Base-by-base conservation (phyloP, 2,113 vertebrate genomes). In the Strix uralensis region DNA sequence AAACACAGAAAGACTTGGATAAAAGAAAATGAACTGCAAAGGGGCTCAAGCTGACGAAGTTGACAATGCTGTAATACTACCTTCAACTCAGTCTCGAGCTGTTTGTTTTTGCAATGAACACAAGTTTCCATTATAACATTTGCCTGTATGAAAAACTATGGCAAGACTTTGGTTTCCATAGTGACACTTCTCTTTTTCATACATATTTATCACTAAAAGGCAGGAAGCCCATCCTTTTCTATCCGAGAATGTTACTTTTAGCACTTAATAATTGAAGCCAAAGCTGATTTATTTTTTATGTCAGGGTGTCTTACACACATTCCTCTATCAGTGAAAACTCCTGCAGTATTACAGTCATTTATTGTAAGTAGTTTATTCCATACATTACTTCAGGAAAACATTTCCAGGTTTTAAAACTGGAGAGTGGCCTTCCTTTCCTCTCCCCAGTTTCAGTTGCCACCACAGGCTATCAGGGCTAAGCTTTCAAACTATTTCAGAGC, bases 281-380 rank as follows among this genome's bases (percentile, higher is more conserved):
- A 97, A 96, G 65, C 90, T 97, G 96, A 97, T 98, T 97, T 98
- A 96, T 97, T 95, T 98, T 97, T 97, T 93, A 91, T 97, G 92
- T 94, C 92, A 96, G 83, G 34, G 52, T 96, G 47, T 97, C 96
- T 97, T 97, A 96, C 97, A 97, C 81, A 96, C 86, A 97, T 95
- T 83, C 71, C 51, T 96, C 77, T 97, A 86, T 81, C 94, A 94
- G 71, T 63, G 62, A 97, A 97, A 97, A 90, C 74, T 95, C 94
- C 86, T 0, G 0, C 52, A 75, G 55, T 67, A 86, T 88, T 96
- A 88, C 36, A 94, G 67, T 96, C 19, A 85, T 95, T 97, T 96
- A 81, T 73, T 84, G 40, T 86, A 94, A 97, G 95, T 81, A 97
- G 92, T 98, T 98, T 94, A 96, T 96, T 97, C 95, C 79, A 79